These are phyloP conservation scores for Chelonoidis abingdonii DNA, from an alignment of 2,113 vertebrate species.

Conservation along the genomic window DNA sequence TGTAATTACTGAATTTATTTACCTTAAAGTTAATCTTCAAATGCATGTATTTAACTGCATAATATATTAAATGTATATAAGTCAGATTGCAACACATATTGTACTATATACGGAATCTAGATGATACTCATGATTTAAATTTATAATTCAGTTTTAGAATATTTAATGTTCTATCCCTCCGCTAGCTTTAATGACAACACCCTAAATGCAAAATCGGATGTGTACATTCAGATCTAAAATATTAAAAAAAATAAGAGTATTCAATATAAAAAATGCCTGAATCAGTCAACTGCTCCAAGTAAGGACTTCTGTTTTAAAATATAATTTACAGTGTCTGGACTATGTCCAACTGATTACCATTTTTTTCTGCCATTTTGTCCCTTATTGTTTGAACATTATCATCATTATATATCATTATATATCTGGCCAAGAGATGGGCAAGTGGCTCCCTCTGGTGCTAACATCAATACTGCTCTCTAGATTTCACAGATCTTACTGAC, in stretches of 20 bases:
- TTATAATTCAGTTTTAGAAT: neutral
- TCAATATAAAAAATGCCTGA: neutral
- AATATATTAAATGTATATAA: neutral
- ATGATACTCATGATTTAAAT: neutral
- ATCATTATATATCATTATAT: neutral
- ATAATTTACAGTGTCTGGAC: neutral
- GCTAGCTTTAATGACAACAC: neutral
- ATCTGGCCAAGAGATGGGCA: slow-evolving; percentile 60
- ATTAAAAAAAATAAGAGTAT: neutral
- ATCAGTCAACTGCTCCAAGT: neutral
- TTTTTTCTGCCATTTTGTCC: slow-evolving; percentile 25
- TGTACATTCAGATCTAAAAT: neutral
- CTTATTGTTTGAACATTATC: slow-evolving; percentile 1
- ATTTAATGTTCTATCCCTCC: neutral
- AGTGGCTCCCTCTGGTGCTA: slow-evolving; percentile 83
- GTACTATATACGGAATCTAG: neutral
- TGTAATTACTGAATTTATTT: neutral
- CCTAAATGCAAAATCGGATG: neutral
- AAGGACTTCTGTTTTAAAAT: slow-evolving; percentile 33
- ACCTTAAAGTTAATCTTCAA: neutral
- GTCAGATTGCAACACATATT: neutral
- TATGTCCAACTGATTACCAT: slow-evolving; percentile 2
- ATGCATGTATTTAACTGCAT: neutral
- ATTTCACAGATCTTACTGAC: neutral
- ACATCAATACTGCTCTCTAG: neutral